Percentiles rank a stretch among this genome's conserved stretches.
Conservation (phyloP, 2,113 vertebrate species). For the Halichoeres trimaculatus region DNA sequence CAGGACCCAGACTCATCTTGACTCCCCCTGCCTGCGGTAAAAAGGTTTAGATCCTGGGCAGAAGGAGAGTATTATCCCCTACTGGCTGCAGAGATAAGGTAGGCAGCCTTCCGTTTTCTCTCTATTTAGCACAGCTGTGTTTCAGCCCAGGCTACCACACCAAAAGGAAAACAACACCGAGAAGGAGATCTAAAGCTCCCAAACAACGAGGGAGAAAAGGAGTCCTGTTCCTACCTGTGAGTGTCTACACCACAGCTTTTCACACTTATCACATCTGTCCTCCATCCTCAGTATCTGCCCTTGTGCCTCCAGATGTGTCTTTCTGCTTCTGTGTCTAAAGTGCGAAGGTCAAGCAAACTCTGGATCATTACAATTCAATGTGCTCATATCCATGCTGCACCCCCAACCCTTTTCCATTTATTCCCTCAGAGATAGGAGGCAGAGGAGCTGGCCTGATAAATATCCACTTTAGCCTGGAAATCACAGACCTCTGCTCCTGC, state of each 20-base stretch:
- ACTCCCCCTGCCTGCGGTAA: slow-evolving; percentile 32
- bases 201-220: slow-evolving; percentile 34
- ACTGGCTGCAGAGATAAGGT: slow-evolving; percentile 79
- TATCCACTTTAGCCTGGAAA: slow-evolving; percentile 29
- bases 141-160: slow-evolving; percentile 31
- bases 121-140: slow-evolving; percentile 60
- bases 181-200: slow-evolving; percentile 20
- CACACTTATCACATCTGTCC: slow-evolving; percentile 25
- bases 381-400: slow-evolving; percentile 48
- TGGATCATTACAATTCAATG: slow-evolving; percentile 81
- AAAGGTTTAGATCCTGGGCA: slow-evolving; percentile 64
- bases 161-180: slow-evolving; percentile 25
- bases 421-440: slow-evolving; percentile 19
- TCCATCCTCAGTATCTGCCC: slow-evolving; percentile 31
- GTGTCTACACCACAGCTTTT: slow-evolving; percentile 27
- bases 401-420: slow-evolving; percentile 4
- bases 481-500: not conserved
- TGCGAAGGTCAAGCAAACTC: slow-evolving; percentile 70
- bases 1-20: slow-evolving; percentile 46
- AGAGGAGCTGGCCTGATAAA: slow-evolving; percentile 34
- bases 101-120: slow-evolving; percentile 44
- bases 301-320: slow-evolving; percentile 47
- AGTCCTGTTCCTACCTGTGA: slow-evolving; percentile 37
- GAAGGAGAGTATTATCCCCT: slow-evolving; percentile 68
- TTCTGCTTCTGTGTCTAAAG: slow-evolving; percentile 66